Conservation (phyloP, 2,888 invertebrate species). For the Allophyes oxyacanthae region DNA sequence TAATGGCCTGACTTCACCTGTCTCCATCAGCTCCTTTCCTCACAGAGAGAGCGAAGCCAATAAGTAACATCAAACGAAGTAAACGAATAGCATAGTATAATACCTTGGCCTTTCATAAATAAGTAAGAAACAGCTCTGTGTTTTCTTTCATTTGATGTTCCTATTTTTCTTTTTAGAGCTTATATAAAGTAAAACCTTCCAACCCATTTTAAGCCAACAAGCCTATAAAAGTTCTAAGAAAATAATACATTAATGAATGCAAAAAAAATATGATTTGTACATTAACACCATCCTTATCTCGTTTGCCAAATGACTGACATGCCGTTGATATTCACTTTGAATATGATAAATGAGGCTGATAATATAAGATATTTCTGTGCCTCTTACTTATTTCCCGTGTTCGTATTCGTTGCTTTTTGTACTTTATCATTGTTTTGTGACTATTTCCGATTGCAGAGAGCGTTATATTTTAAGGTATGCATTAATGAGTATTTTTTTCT, state of each 20-base stretch:
- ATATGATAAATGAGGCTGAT: slow-evolving; percentile 52
- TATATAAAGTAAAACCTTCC: neutral
- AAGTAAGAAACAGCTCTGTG: too few species aligned
- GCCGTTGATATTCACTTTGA: slow-evolving; percentile 43
- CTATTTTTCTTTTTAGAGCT: too few species aligned
- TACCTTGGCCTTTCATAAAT: too few species aligned
- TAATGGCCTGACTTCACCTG: too few species aligned
- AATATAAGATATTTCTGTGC: slow-evolving; percentile 33
- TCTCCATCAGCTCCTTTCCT: too few species aligned
- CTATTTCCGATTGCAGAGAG: slow-evolving; percentile 23
- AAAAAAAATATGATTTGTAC: slow-evolving; percentile 24
- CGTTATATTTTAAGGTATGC: slow-evolving; percentile 1
- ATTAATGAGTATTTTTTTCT: too few species aligned
- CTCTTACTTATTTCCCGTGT: slow-evolving; percentile 28
- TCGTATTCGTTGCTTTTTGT: slow-evolving; percentile 18
- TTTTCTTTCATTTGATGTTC: too few species aligned
- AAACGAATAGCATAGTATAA: too few species aligned
- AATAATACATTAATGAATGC: slow-evolving; percentile 1
- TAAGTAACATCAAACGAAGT: too few species aligned
- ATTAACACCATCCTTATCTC: slow-evolving; percentile 32
- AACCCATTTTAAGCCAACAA: neutral
- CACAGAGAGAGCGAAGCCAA: too few species aligned
- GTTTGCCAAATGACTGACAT: slow-evolving; percentile 49
- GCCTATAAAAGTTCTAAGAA: neutral
- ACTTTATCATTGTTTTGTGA: slow-evolving; percentile 50